Conservation (phyloP, 2,113 vertebrate genomes). For the Hassar affinis region DNA sequence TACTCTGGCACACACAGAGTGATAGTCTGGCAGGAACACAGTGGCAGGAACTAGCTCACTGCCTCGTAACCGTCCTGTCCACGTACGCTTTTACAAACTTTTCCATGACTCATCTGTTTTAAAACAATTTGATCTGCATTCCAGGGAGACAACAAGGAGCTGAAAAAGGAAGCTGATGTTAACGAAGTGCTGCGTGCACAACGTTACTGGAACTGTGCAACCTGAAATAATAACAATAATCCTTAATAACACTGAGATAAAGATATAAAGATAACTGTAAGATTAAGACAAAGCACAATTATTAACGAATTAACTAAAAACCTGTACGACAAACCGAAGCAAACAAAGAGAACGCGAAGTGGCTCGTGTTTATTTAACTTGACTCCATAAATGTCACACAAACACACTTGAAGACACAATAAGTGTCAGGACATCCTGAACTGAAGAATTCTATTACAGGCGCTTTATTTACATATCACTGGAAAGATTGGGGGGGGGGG, state of each 20-base stretch:
- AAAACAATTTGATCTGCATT: slow-evolving; percentile 52
- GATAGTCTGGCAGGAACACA: slow-evolving; percentile 47
- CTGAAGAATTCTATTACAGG: neutral
- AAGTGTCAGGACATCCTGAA: neutral
- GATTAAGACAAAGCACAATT: neutral
- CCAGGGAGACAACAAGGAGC: slow-evolving; percentile 19
- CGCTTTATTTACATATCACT: neutral
- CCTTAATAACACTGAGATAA: neutral
- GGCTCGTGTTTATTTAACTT: too few relatives aligned
- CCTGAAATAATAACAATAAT: neutral
- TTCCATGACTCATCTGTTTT: slow-evolving; percentile 56
- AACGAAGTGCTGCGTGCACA: neutral
- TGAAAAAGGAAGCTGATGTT: neutral
- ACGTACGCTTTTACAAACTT: slow-evolving; percentile 69
- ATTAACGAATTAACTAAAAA: neutral
- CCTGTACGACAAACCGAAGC: neutral
- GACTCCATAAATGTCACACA: neutral
- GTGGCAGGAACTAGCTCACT: slow-evolving; percentile 39
- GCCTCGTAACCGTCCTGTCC: slow-evolving; percentile 39
- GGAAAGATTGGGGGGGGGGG: neutral
- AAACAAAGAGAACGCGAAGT: neutral
- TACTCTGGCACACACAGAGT: slow-evolving; percentile 23
- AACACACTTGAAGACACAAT: neutral
- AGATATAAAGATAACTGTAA: too few relatives aligned
- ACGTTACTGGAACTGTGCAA: neutral